Evolutionary conservation across 2,113 vertebrate genomes (phyloP).

Genomic region (Tenrec ecaudatus): DNA sequence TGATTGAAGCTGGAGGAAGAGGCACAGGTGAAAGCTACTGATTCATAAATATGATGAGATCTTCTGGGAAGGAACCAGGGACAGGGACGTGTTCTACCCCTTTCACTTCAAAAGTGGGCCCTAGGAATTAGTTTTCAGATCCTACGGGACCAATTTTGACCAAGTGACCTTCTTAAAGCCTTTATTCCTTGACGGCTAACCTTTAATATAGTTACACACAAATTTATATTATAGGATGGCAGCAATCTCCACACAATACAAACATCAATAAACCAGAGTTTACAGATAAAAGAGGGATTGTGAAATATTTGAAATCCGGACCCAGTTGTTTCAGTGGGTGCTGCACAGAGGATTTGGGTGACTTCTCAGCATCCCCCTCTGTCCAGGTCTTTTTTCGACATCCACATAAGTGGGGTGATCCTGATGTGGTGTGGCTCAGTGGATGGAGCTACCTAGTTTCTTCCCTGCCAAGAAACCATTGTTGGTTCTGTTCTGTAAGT

Average conservation of each 20-base stretch:
- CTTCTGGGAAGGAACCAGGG: not conserved
- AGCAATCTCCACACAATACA: slow-evolving; percentile 30
- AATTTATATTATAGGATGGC: slow-evolving; percentile 13
- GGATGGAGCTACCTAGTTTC: not conserved
- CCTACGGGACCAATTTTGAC: not conserved
- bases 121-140: slow-evolving; percentile 27
- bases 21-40: not conserved
- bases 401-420: not conserved
- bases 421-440: not conserved
- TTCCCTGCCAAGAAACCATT: not conserved
- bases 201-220: slow-evolving; percentile 11
- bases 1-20: not conserved
- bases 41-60: not conserved
- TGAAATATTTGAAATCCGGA: slow-evolving; percentile 12
- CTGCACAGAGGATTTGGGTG: not conserved
- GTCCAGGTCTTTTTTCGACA: not conserved
- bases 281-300: not conserved
- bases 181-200: slow-evolving; percentile 34
- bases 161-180: not conserved
- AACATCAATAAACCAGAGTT: not conserved
- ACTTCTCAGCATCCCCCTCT: slow-evolving; percentile 18
- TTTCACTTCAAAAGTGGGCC: not conserved
- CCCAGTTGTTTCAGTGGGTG: not conserved
- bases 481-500: not conserved
- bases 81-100: not conserved